phyloP scores from a whole-genome alignment of 2,888 invertebrate species.

The Rotaria magnacalcarata region DNA sequence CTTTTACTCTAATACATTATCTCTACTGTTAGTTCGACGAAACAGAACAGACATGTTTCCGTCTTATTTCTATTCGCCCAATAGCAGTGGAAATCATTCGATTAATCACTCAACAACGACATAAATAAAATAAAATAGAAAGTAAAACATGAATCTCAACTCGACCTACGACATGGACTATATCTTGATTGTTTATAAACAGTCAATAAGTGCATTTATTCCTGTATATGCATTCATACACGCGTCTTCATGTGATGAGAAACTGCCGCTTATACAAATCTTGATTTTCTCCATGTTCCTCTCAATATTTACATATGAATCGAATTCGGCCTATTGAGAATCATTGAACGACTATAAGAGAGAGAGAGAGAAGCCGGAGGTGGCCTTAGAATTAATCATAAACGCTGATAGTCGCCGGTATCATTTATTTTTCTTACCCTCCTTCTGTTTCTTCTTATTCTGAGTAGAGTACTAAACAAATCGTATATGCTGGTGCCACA shows the following conservation, averaged over 20 bases:
- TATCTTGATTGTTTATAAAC: not conserved
- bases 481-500: not conserved
- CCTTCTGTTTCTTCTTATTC: not conserved
- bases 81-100: not conserved
- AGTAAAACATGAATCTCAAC: not conserved
- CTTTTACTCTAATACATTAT: not conserved
- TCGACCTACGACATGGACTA: not conserved
- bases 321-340: not conserved
- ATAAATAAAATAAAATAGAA: not conserved
- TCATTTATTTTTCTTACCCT: not conserved
- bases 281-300: not conserved
- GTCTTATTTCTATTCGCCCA: not conserved
- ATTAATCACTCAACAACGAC: not conserved
- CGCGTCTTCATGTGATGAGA: not conserved
- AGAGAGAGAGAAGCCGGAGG: not conserved
- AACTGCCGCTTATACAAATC: not conserved
- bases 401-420: not conserved
- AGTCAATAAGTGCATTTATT: not conserved
- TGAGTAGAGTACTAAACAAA: not conserved
- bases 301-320: slow-evolving; percentile 7
- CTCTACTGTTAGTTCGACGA: not conserved
- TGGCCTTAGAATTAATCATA: not conserved
- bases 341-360: not conserved
- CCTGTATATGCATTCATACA: not conserved
- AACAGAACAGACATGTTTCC: not conserved